Conservation (phyloP, 53 echinoderm and acorn worm species). For the Temnopleurus reevesii region DNA sequence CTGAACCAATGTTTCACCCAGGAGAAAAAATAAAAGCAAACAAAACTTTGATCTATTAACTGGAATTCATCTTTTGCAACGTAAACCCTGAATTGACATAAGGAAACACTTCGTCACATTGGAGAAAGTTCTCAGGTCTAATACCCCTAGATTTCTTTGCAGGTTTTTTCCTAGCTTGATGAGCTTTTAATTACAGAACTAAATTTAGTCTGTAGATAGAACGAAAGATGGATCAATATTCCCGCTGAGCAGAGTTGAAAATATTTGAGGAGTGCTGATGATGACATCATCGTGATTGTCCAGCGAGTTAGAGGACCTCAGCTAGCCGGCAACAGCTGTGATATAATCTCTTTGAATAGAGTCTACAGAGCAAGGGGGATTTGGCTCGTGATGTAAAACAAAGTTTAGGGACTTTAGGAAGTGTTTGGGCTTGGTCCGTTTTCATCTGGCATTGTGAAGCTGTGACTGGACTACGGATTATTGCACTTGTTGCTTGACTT, state of each 20-base stretch:
- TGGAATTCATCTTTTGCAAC: too few species aligned
- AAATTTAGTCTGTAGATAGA: too few species aligned
- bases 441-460: not conserved
- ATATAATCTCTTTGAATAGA: slow-evolving; percentile 4
- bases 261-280: not conserved
- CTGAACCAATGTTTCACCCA: too few species aligned
- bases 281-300: slow-evolving; percentile 24
- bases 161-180: too few species aligned
- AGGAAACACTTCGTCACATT: too few species aligned
- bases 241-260: not conserved
- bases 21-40: too few species aligned
- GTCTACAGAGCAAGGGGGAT: not conserved
- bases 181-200: too few species aligned
- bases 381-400: slow-evolving; percentile 11
- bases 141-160: too few species aligned
- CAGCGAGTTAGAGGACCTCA: not conserved
- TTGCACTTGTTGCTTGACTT: slow-evolving; percentile 9
- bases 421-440: slow-evolving; percentile 17
- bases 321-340: slow-evolving; percentile 35
- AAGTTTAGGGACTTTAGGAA: slow-evolving; percentile 5
- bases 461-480: not conserved
- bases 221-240: too few species aligned
- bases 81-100: too few species aligned
- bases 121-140: too few species aligned
- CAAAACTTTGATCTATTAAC: too few species aligned